These are phyloP conservation scores for Eumeta japonica DNA, from an alignment of 1,140 invertebrate genomes.

Conservation along the genomic window DNA sequence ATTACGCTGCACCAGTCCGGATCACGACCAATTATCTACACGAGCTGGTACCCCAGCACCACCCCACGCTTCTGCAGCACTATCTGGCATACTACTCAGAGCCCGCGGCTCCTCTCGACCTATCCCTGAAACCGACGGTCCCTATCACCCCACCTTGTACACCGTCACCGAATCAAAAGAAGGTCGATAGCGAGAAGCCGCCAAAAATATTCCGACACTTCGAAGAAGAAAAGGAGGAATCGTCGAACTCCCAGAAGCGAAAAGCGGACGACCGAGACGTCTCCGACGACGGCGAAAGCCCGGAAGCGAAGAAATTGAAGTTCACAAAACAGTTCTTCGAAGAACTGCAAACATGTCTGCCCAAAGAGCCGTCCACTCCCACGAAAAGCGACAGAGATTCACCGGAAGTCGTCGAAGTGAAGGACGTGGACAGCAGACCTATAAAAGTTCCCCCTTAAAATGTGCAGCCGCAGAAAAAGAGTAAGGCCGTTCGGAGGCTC, in stretches of 20 bases:
- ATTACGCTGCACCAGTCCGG: constrained; percentile 34
- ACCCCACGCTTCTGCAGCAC: constrained; percentile 44
- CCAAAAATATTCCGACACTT: constrained; percentile 49
- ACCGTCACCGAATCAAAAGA: constrained; percentile 57
- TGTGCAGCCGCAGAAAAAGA: constrained; percentile 50
- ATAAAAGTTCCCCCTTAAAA: constrained; percentile 39
- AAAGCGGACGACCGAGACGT: constrained; percentile 33
- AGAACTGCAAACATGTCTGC: constrained; percentile 40
- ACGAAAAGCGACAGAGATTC: constrained; percentile 49
- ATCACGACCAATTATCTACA: constrained; percentile 42
- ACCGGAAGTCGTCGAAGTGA: constrained; percentile 52
- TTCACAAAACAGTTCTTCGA: constrained; percentile 48
- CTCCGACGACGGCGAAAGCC: constrained; percentile 49
- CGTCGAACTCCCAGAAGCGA: constrained; percentile 22
- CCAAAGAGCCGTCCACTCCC: constrained; percentile 24
- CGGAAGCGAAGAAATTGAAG: constrained; percentile 48
- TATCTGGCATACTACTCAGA: constrained; percentile 53
- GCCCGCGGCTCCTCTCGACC: constrained; percentile 57
- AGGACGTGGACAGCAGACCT: constrained; percentile 43
- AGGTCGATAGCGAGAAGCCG: constrained; percentile 45
- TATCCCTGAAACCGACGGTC: constrained; percentile 54
- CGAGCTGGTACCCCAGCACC: constrained; percentile 40
- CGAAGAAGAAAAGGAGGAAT: constrained; percentile 29
- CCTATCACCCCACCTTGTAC: constrained; percentile 64
- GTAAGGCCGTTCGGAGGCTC: constrained; percentile 70